These are phyloP conservation scores for Nycticryphes semicollaris DNA, from an alignment of 2,113 vertebrate species.

Conservation along the genomic window DNA sequence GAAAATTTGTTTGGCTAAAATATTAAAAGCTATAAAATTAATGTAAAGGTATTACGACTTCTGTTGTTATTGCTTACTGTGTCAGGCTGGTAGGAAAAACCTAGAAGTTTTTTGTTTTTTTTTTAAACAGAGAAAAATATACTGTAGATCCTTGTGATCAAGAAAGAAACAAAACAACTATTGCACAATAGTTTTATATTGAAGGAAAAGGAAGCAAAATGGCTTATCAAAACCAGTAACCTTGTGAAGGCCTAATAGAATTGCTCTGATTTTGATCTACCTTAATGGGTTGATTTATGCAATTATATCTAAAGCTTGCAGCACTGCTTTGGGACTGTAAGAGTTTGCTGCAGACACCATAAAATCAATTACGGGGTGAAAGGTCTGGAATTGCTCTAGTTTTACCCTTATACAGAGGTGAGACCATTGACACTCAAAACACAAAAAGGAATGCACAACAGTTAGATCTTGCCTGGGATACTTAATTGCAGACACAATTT, in stretches of 20 bases:
- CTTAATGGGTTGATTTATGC: not conserved
- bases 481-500: conserved; percentile 33
- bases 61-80: not conserved
- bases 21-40: conserved; percentile 21
- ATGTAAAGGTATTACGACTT: not conserved
- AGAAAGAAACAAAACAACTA: not conserved
- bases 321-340: not conserved
- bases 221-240: not conserved
- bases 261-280: not conserved
- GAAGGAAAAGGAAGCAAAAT: conserved; percentile 15
- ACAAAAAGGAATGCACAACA: conserved; percentile 4
- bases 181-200: not conserved
- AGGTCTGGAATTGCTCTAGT: not conserved
- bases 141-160: not conserved
- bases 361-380: not conserved
- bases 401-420: not conserved
- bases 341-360: not conserved
- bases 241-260: not conserved
- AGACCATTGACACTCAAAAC: conserved; percentile 31
- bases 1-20: conserved; percentile 19
- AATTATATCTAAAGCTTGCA: not conserved
- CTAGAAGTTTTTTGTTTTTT: not conserved
- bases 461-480: conserved; percentile 13
- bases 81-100: not conserved
- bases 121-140: conserved; percentile 14